Base-by-base conservation (phyloP, 2,797 vertebrate species). In the Erethizon dorsatum region DNA sequence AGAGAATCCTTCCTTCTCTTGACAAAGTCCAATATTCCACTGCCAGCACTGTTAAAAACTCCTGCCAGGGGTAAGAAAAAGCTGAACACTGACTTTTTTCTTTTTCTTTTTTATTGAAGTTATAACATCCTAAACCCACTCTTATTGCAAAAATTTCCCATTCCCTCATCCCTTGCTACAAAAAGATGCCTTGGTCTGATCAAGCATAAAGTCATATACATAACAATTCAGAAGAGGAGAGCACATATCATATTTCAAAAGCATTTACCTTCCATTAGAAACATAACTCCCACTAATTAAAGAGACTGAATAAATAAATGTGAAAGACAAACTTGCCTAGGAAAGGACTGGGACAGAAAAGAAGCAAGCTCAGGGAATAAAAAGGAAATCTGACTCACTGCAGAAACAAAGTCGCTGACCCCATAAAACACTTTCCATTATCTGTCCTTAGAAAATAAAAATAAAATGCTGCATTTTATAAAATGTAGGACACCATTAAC, bases 401-500 rank as follows among this genome's bases (percentile, higher is more conserved):
- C 22, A 28, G 20, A 78, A 95, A 94, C 28, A 45, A 90, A 75
- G 37, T 47, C 57, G 15, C 28, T 50, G 78, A 90, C 28, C 75
- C 28, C 37, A 84, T 75, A 56, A 83, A 80, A 37, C 22, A 59
- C 11, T 26, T 92, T 69, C 54, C 18, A 61, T 78, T 79, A 71
- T 73, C 67, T 78, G 31, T 45, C 80, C 45, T 90, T 83, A 59
- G 67, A 88, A 94, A 94, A 93, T 47, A 69, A 93, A 88, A 94
- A 87, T 12, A 83, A 96, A 97, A 83, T 71, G 65, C 24, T 67
- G 18, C 31, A 73, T 52, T 94, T 90, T 92, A 78, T 65, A 88
- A 88, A 96, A 77, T 73, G 31, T 50, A 78, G 50, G 41, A 77
- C 8, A 93, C 20, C 6, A 26, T 73, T 57, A 75, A 94, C 67